Conservation (phyloP, 2,888 invertebrate genomes). For the Vanessa cardui region DNA sequence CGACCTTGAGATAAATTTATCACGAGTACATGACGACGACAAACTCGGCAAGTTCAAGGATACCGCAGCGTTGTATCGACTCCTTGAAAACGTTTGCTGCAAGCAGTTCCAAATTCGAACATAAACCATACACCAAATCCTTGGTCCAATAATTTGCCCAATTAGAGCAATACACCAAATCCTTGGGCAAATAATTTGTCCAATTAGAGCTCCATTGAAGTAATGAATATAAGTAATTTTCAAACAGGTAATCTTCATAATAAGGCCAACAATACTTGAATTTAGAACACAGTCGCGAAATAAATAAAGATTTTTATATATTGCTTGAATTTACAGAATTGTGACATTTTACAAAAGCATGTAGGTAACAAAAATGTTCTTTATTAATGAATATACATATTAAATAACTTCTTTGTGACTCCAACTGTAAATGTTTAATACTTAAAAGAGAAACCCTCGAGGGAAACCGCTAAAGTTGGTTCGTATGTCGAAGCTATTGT, state of each 20-base stretch:
- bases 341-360: too few relatives aligned
- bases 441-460: neutral
- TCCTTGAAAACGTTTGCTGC: slow-evolving; percentile 11
- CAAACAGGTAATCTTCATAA: neutral
- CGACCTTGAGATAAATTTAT: slow-evolving; percentile 34
- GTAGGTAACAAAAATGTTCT: too few relatives aligned
- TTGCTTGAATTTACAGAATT: neutral
- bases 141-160: too few relatives aligned
- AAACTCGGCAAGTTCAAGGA: slow-evolving; percentile 41
- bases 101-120: neutral
- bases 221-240: too few relatives aligned
- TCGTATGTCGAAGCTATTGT: neutral
- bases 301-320: too few relatives aligned
- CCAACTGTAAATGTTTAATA: neutral
- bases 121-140: neutral
- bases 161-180: neutral
- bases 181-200: too few relatives aligned
- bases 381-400: too few relatives aligned
- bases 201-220: neutral
- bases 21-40: slow-evolving; percentile 33
- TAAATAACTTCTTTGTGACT: too few relatives aligned
- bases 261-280: neutral
- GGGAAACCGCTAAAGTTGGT: neutral
- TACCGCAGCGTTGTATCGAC: slow-evolving; percentile 11
- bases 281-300: neutral